These are phyloP conservation scores for Brenthis daphne DNA, from an alignment of 2,888 invertebrate species.

Conservation along the genomic window DNA sequence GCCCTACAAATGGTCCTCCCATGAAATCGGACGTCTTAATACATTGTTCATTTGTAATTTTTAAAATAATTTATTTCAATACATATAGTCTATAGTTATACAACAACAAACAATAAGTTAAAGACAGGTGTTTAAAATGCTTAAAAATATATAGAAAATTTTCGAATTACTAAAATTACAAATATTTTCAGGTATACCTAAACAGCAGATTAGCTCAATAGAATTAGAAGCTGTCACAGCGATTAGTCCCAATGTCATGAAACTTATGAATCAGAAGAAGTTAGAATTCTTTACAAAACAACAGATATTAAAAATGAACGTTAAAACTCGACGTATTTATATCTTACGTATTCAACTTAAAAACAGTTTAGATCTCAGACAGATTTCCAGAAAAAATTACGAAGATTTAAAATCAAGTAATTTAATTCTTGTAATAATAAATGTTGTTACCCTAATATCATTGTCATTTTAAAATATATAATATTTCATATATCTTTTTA, in stretches of 20 bases:
- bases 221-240: conserved; percentile 67
- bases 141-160: not conserved
- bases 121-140: too few species aligned
- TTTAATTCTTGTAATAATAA: conserved; percentile 9
- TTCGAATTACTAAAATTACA: too few species aligned
- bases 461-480: conserved; percentile 1
- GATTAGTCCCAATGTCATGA: conserved; percentile 60
- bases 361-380: conserved; percentile 62
- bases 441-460: conserved; percentile 26
- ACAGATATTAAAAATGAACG: conserved; percentile 67
- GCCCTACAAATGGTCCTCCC: conserved; percentile 71
- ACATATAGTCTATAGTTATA: too few species aligned
- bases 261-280: conserved; percentile 59
- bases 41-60: conserved; percentile 60
- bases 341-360: conserved; percentile 67
- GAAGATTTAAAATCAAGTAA: conserved; percentile 20
- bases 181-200: conserved; percentile 57
- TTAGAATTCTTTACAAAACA: conserved; percentile 65
- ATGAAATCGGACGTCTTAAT: conserved; percentile 62
- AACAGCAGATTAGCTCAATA: conserved; percentile 62
- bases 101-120: too few species aligned
- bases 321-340: conserved; percentile 62
- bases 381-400: conserved; percentile 49
- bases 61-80: not conserved
- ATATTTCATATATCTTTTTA: not conserved